These are phyloP conservation scores for Lepidonotus clava DNA, from an alignment of 2,888 invertebrate genomes.

Conservation along the genomic window DNA sequence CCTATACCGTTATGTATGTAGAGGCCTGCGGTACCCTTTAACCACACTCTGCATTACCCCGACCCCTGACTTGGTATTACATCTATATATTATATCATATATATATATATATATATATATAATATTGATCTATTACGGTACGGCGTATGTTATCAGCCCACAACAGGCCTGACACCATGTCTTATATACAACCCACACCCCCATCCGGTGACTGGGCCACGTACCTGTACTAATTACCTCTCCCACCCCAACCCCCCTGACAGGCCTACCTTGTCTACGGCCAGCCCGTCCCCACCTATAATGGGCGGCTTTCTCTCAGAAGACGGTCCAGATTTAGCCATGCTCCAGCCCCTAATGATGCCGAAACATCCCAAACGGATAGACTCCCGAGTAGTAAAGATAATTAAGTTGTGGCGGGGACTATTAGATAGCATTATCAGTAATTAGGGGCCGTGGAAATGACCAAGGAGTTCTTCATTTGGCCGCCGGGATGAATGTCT, in stretches of 20 bases:
- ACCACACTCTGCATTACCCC: no score
- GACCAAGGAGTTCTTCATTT: conserved; percentile 18
- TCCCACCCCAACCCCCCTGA: background rate
- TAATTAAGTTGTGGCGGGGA: conserved; percentile 24
- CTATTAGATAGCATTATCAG: conserved; percentile 20
- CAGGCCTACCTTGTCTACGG: no score
- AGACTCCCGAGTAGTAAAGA: background rate
- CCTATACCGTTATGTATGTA: no score
- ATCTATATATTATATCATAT: no score
- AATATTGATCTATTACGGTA: no score
- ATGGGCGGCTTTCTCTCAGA: background rate
- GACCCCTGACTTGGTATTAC: no score
- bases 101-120: no score
- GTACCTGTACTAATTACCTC: no score
- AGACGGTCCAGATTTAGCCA: background rate
- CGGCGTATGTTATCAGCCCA: no score
- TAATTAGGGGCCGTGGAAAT: background rate
- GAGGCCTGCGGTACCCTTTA: no score
- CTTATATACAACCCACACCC: background rate
- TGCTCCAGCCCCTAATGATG: conserved; percentile 4
- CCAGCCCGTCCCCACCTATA: background rate
- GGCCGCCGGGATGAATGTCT: background rate
- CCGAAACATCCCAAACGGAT: conserved; percentile 4
- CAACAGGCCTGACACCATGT: no score
- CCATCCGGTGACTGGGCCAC: no score